Evolutionary conservation across 2,888 invertebrate genomes (phyloP).

Genomic region (Cactoblastis cactorum): DNA sequence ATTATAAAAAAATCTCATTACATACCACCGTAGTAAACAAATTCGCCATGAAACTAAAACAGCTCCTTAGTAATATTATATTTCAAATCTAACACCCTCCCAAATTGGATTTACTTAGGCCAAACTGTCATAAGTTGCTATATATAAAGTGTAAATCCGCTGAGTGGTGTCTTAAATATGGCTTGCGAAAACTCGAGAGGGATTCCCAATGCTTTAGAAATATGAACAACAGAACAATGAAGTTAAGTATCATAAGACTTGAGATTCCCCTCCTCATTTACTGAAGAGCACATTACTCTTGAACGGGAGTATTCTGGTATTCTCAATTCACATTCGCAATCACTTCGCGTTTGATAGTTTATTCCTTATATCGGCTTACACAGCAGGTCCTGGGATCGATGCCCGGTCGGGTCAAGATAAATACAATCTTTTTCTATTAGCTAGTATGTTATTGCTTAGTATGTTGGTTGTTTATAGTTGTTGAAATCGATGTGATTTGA

Average conservation of each 20-base stretch:
- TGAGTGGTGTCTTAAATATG: slow-evolving; percentile 5
- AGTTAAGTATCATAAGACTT: slow-evolving; percentile 18
- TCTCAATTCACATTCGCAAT: no score
- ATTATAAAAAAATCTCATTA: no score
- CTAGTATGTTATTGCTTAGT: no score
- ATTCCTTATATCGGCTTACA: no score
- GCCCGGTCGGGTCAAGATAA: no score
- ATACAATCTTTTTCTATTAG: no score
- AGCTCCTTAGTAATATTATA: not conserved
- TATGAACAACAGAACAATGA: slow-evolving; percentile 13
- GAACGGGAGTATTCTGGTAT: not conserved
- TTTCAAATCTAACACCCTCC: not conserved
- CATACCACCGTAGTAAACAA: no score
- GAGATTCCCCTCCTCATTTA: slow-evolving; percentile 29
- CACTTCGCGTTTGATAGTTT: no score
- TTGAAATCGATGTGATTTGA: no score
- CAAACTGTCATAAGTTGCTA: slow-evolving; percentile 4
- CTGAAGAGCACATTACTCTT: slow-evolving; percentile 37
- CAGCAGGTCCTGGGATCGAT: no score
- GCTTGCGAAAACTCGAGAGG: not conserved
- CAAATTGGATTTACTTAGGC: not conserved
- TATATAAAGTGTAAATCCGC: not conserved
- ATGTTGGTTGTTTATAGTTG: no score
- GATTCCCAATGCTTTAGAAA: slow-evolving; percentile 3
- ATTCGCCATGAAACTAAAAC: no score